Evolutionary conservation across 2,113 vertebrate genomes (phyloP), one percentile per base, ranked within the genome.

Genomic region (Sander vitreus): DNA sequence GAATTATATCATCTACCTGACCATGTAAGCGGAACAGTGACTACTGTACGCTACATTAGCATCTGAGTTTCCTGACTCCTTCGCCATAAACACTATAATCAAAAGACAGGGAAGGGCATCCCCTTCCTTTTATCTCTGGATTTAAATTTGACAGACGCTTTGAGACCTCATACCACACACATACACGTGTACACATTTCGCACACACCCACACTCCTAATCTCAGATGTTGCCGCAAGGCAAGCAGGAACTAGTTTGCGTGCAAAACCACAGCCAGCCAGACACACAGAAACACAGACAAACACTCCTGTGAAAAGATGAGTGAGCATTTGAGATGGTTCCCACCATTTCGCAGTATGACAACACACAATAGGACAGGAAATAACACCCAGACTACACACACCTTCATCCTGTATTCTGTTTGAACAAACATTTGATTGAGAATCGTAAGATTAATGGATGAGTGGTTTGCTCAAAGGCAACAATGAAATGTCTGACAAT

Each of bases 351-450:
- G n/a, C 80, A 81, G 82, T 69, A 54, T 80, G 90, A 87, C 81
- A 85, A 74, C 89, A 86, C 79, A 93, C 89, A 92, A 92, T 82
- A 25, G 84, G 16, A 80, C 87, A 89, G 91, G 92, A 93, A 93
- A 82, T 85, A 81, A 82, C 84, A 81, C 48, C 39, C 73, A 84
- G 78, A 83, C 85, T 3, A 89, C 83, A 88, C 90, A 91, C 88
- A 80, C 90, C 93, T 93, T 90, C 89, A 76, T 84, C 84, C 89
- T 82, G 82, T 33, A 75, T 71, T 80, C 76, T 65, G 88, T 85
- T 91, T 91, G 78, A 76, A 84, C 88, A 92, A 92, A 91, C 82
- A 81, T 43, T 51, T 21, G 33, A 85, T 58, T 74, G 83, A 91
- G 74, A 83, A 87, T 23, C 36, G 51, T 63, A 27, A 84, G 85